phyloP scores from a whole-genome alignment of 2,113 vertebrate genomes.

The Tichodroma muraria region DNA sequence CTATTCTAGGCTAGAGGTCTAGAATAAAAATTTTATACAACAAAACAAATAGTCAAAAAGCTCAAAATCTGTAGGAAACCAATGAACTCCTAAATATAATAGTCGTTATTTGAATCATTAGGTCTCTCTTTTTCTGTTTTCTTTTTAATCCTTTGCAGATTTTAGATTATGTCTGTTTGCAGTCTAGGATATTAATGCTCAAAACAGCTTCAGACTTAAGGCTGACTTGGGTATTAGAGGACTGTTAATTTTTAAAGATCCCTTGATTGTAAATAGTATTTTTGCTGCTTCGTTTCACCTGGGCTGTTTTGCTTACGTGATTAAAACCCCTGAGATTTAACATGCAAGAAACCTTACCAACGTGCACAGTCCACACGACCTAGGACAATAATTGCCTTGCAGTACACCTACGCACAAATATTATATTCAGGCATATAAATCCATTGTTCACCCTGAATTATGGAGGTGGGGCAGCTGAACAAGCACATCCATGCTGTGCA shows the following conservation, averaged over 20 bases:
- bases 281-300: not conserved
- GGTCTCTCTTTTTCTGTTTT: rapidly evolving
- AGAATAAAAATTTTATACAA: not conserved
- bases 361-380: not conserved
- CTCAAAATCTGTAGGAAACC: not conserved
- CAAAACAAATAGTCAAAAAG: not conserved
- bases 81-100: not conserved
- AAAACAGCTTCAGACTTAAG: not conserved
- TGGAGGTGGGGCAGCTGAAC: not conserved
- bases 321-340: not conserved
- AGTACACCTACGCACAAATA: not conserved
- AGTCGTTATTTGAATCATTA: not conserved
- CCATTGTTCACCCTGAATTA: not conserved
- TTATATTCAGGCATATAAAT: not conserved
- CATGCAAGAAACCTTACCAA: not conserved
- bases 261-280: not conserved
- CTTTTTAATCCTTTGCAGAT: not conserved
- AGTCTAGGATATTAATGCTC: not conserved
- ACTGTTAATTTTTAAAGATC: not conserved
- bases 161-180: not conserved
- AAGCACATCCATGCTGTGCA: not conserved
- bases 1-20: not conserved
- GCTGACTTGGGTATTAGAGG: not conserved
- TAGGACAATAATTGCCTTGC: not conserved
- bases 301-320: rapidly evolving